Evolutionary conservation across 2,888 invertebrate species (phyloP), one percentile per base, ranked within the genome.

Genomic region (Atethmia centrago): DNA sequence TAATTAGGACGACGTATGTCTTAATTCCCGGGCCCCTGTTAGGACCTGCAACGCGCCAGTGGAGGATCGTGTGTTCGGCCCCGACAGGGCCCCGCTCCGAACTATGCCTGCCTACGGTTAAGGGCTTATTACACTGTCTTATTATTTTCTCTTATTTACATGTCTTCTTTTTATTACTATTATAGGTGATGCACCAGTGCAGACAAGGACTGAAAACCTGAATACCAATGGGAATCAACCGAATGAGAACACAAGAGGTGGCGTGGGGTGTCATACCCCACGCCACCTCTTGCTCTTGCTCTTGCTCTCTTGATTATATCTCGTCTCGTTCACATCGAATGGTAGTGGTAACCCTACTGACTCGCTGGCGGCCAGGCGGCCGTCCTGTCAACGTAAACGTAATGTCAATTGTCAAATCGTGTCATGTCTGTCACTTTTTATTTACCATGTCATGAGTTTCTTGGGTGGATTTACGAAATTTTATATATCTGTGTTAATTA

Each of bases 361-460:
- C n/a, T 63, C 21, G 65, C 45, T 69, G 42, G 25, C 63, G 1
- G 12, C 16, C 12, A 12, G 42, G 25, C 63, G 1, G 12, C 16
- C 12, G 16, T 16, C 0, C n/a, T 55, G 45, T 36, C 45, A 71
- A 31, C 42, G 21, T 16, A 42, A 28, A 45, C 25, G 21, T 42
- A 59, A 55, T 69, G 66, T 79, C 80, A 72, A 53, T 53, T 64
- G 45, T 66, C 63, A 83, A 71, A 63, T 79, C 79, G 73, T 83
- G 75, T 79, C 85, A 76, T 68, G 19, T 67, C 64, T 85, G 77
- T 82, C 83, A 83, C 72, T 77, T 83, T 77, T 67, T 85, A 84
- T 88, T 86, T 87, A 87, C 80, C 76, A 81, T 84, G 82, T 87
- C 82, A 83, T 71, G 73, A 81, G 81, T 74, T 85, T 84, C 82